Base-by-base conservation (phyloP, 37 sponge, comb jelly and placozoan species). In the Theonella swinhoei region DNA sequence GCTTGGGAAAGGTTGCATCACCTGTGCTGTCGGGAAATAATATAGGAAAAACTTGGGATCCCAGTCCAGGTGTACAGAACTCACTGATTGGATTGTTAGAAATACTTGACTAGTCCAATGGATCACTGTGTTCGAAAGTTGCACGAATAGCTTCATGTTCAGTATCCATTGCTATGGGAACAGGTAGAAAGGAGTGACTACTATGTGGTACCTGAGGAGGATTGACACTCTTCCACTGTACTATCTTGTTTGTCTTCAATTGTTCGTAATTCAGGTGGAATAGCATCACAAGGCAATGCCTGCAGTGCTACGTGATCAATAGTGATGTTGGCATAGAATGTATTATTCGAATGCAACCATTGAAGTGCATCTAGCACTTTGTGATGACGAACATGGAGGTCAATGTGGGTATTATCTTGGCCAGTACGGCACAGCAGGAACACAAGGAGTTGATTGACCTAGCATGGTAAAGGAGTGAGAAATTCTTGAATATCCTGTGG, bases 1-100 rank as follows among this genome's bases (percentile, higher is more conserved):
- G 2, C 20, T 65, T 14, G 9, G 72, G 40, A 4, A 35, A 42
- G 25, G 79, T 78, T 3, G 79, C 67, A 64, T 78, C 79, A 34
- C 79, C 67, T 4, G 39, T 63, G 14, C 79, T 67, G 36, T 65
- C 32, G 28, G 79, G 79, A 64, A 78, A 76, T 29, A 78, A 60
- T 63, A 67, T 64, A 28, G 79, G 67, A 29, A 78, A 78, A n/a
- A n/a, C n/a, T n/a, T n/a, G n/a, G n/a, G n/a, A n/a, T 4, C 67
- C 79, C 39, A 78, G 32, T 3, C 79, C 79, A 36, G 29, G 28
- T 22, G 79, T 78, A 8, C 5, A 19, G 40, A 76, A 76, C 40
- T 76, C 76, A 76, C 34, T 58, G 30, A 76, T 11, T 54, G 76
- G n/a, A n/a, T n/a, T n/a, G n/a, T n/a, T n/a, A n/a, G n/a, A n/a